phyloP scores from a whole-genome alignment of 2,797 vertebrate genomes.

The Lemur catta region DNA sequence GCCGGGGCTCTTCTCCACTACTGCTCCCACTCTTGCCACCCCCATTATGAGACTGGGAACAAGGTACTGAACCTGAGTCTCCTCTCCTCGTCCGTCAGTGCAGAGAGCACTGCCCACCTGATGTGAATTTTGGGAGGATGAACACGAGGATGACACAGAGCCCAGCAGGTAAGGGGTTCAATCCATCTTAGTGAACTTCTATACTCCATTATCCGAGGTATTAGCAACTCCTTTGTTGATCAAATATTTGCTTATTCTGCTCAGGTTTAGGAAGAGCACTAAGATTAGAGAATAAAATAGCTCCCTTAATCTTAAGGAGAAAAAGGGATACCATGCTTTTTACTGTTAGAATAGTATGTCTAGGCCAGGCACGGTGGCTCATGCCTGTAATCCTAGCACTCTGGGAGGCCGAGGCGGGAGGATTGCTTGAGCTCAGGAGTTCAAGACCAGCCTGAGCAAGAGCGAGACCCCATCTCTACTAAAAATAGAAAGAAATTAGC shows the following conservation, averaged over 20 bases:
- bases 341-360: neutral
- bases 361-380: too few species aligned
- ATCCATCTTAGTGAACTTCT: neutral
- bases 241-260: neutral
- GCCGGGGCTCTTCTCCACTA: neutral
- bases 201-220: neutral
- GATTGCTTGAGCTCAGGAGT: too few species aligned
- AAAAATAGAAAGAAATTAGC: too few species aligned
- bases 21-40: neutral
- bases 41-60: neutral
- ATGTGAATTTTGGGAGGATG: neutral
- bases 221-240: neutral
- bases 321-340: neutral
- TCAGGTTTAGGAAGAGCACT: neutral
- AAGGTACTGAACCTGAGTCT: neutral
- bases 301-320: neutral
- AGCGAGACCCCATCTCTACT: too few species aligned
- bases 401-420: too few species aligned
- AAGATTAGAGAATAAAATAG: neutral
- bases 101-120: neutral
- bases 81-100: neutral
- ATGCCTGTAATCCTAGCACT: too few species aligned
- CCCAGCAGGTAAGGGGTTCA: neutral
- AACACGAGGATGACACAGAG: neutral
- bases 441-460: too few species aligned